Percentiles rank a stretch among this genome's conserved stretches.
phyloP scores from a whole-genome alignment of 2,888 invertebrate species.

The Adineta ricciae region DNA sequence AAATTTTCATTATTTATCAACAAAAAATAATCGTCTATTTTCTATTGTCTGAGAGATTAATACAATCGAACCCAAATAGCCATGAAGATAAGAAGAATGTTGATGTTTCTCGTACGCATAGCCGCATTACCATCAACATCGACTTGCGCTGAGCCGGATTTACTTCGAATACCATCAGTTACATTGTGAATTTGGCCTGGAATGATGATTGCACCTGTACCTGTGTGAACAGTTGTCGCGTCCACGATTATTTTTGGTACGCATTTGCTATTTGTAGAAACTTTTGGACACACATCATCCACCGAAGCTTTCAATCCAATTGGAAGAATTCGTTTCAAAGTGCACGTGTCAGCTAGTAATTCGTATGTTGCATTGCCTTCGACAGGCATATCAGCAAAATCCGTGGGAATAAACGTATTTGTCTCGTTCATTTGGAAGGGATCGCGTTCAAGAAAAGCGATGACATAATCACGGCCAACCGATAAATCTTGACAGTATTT shows the following conservation, averaged over 20 bases:
- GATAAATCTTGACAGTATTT: neutral
- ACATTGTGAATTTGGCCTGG: neutral
- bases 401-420: neutral
- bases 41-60: neutral
- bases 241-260: neutral
- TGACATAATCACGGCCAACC: neutral
- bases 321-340: neutral
- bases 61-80: neutral
- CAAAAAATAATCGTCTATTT: neutral
- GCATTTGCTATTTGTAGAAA: neutral
- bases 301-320: neutral
- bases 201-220: too few relatives aligned
- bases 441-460: neutral
- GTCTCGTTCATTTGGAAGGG: neutral
- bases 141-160: neutral
- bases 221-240: neutral
- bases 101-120: neutral
- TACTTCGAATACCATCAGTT: neutral
- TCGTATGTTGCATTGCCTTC: neutral
- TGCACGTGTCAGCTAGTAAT: neutral
- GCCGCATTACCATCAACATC: neutral
- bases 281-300: neutral
- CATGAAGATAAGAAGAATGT: neutral
- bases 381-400: neutral
- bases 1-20: neutral